Conservation (phyloP, 2,888 invertebrate species). For the Euzophera pinguis region DNA sequence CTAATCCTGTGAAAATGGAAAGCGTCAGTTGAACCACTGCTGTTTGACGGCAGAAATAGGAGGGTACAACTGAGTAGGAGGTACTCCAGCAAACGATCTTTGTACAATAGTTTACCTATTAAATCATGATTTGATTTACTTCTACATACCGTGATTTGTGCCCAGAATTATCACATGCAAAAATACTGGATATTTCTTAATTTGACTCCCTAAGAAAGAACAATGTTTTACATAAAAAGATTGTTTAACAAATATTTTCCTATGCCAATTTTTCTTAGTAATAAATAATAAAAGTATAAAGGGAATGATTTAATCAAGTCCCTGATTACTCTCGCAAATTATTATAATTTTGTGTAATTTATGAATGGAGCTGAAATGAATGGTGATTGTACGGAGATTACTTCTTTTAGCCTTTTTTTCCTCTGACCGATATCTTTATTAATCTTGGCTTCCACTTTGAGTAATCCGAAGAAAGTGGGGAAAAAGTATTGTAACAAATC, state of each 20-base stretch:
- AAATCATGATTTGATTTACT: too few species aligned
- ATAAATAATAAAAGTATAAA: background rate
- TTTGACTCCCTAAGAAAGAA: too few species aligned
- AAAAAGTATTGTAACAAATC: background rate
- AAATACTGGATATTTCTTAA: too few species aligned
- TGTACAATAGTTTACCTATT: too few species aligned
- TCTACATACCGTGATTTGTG: too few species aligned
- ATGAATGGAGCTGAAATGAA: slow-evolving; percentile 3
- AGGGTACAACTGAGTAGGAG: too few species aligned
- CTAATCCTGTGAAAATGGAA: too few species aligned
- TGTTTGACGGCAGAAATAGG: too few species aligned
- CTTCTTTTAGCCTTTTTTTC: slow-evolving; percentile 3
- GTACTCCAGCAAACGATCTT: too few species aligned
- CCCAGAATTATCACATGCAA: too few species aligned
- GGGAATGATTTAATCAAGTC: slow-evolving; percentile 1
- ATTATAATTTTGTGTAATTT: slow-evolving; percentile 1
- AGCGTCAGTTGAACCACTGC: too few species aligned
- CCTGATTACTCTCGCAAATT: background rate
- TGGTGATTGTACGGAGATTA: slow-evolving; percentile 7
- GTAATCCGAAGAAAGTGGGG: background rate
- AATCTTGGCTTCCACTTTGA: background rate
- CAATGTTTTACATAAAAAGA: too few species aligned
- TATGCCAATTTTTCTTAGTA: background rate
- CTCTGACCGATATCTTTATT: slow-evolving; percentile 7
- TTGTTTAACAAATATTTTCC: background rate